These are phyloP conservation scores for Polia nebulosa DNA, from an alignment of 2,888 invertebrate species.

Conservation along the genomic window DNA sequence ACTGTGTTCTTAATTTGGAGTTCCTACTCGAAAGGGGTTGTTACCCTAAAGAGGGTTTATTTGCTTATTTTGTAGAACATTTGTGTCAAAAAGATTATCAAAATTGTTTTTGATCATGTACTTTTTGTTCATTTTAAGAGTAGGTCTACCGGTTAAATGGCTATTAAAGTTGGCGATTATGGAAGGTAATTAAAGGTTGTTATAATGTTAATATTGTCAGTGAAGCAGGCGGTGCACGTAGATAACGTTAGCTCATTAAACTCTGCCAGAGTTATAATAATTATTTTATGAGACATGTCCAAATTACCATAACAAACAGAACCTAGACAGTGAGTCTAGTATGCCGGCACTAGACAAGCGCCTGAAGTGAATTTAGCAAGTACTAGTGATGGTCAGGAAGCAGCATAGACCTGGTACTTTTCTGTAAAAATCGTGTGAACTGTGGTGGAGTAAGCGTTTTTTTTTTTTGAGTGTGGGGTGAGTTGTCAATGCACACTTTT, in stretches of 20 bases:
- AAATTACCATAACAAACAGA: not conserved
- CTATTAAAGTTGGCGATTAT: not conserved
- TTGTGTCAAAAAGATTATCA: slow-evolving; percentile 35
- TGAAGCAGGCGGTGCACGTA: not conserved
- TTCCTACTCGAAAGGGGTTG: slow-evolving; percentile 49
- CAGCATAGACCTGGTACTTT: no score
- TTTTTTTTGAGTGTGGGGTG: no score
- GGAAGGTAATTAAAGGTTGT: slow-evolving; percentile 11
- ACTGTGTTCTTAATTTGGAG: slow-evolving; percentile 65
- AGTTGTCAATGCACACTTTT: no score
- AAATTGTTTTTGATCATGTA: slow-evolving; percentile 29
- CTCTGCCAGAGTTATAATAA: slow-evolving; percentile 15
- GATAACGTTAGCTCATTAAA: slow-evolving; percentile 34
- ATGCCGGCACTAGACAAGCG: no score
- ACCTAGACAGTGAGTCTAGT: no score
- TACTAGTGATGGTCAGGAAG: no score
- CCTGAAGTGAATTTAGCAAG: no score
- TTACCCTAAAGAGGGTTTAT: slow-evolving; percentile 44
- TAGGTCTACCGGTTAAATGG: not conserved
- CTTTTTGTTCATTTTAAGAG: slow-evolving; percentile 2
- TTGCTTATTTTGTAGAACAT: slow-evolving; percentile 28
- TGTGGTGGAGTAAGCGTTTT: no score
- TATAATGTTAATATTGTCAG: slow-evolving; percentile 15
- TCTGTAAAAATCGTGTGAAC: no score
- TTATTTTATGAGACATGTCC: slow-evolving; percentile 7